Evolutionary conservation across 1,140 invertebrate genomes (phyloP).

Genomic region (Lineus longissimus): DNA sequence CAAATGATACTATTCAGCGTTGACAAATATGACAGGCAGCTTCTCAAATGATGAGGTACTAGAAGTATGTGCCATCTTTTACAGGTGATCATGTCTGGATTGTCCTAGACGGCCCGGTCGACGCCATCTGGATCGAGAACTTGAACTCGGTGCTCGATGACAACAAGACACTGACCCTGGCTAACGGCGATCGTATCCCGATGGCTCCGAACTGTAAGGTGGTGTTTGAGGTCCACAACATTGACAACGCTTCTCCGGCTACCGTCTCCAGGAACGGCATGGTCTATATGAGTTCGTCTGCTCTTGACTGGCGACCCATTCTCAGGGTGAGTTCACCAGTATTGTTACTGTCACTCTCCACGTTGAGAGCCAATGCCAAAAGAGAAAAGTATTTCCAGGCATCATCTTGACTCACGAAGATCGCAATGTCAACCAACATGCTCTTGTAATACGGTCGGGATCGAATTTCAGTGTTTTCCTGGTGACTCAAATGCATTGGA

Average conservation of each 20-base stretch:
- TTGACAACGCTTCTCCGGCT: conserved; percentile 54
- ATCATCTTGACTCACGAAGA: not conserved
- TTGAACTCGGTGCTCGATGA: conserved; percentile 54
- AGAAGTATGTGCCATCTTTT: conserved; percentile 4
- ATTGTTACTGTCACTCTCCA: too few relatives aligned
- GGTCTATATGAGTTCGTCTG: conserved; percentile 52
- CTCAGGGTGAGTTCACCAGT: conserved; percentile 31
- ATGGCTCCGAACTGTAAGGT: conserved; percentile 53
- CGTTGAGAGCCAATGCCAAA: too few relatives aligned
- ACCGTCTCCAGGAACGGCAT: conserved; percentile 54
- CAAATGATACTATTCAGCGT: too few relatives aligned
- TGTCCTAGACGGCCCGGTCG: conserved; percentile 52
- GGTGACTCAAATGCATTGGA: too few relatives aligned
- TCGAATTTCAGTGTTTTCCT: too few relatives aligned
- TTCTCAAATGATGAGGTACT: too few relatives aligned
- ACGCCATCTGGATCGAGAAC: conserved; percentile 56
- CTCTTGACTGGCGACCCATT: conserved; percentile 49
- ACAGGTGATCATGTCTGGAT: conserved; percentile 56
- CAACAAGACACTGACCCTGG: conserved; percentile 52
- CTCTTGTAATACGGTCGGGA: too few relatives aligned
- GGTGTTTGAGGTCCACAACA: conserved; percentile 54
- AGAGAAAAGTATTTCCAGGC: not conserved
- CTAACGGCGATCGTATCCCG: conserved; percentile 53
- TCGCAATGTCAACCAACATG: not conserved
- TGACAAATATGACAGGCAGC: too few relatives aligned